Evolutionary conservation across 2,888 invertebrate genomes (phyloP).

Genomic region (Melanchra persicariae): DNA sequence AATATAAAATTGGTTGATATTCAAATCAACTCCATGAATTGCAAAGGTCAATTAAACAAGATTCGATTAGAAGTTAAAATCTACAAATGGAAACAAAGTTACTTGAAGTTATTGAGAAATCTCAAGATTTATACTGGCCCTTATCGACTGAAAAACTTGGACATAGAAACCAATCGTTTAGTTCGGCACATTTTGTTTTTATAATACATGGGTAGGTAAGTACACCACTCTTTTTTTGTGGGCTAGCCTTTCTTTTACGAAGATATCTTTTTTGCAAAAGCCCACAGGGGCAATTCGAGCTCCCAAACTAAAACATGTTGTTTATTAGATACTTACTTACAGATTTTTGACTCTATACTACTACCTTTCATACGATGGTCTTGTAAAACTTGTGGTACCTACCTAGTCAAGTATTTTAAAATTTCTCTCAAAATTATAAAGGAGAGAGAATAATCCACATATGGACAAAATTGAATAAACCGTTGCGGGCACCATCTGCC

Average conservation of each 20-base stretch:
- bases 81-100: slow-evolving; percentile 53
- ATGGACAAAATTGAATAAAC: slow-evolving; percentile 14
- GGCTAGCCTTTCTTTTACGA: background rate
- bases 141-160: background rate
- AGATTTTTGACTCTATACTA: no score
- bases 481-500: slow-evolving; percentile 35
- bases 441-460: slow-evolving; percentile 7
- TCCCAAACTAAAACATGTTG: background rate
- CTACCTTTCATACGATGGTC: background rate
- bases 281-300: background rate
- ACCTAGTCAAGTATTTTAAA: background rate
- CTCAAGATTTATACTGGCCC: background rate
- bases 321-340: background rate
- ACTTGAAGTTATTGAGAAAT: slow-evolving; percentile 37
- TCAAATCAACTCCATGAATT: slow-evolving; percentile 65
- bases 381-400: background rate
- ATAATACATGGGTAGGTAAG: background rate
- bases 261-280: background rate
- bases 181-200: background rate
- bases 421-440: slow-evolving; percentile 3
- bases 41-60: slow-evolving; percentile 67
- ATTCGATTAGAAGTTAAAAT: slow-evolving; percentile 66
- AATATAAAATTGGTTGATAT: slow-evolving; percentile 61
- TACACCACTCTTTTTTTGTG: background rate
- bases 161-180: background rate